Conservation (phyloP, 2,113 vertebrate species). For the Cnemophilus loriae region DNA sequence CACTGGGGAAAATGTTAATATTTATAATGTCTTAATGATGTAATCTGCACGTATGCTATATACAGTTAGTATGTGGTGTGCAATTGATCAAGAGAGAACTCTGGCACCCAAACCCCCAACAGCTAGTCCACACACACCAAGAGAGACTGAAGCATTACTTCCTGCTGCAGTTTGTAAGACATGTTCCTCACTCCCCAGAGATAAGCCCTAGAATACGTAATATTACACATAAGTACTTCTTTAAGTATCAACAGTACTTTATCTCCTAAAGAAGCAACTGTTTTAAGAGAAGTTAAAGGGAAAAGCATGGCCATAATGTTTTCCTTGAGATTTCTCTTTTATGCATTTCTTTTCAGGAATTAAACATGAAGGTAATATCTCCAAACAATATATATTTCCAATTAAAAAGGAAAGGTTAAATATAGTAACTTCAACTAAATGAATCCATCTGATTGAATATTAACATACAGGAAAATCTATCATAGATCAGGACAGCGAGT, state of each 20-base stretch:
- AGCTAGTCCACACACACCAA: not conserved
- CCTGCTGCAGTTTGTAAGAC: not conserved
- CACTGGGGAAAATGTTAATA: not conserved
- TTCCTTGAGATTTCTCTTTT: not conserved
- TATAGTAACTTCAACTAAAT: not conserved
- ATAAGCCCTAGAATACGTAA: not conserved
- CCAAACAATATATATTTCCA: not conserved
- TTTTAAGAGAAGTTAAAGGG: not conserved
- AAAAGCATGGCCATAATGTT: not conserved
- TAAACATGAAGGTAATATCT: not conserved
- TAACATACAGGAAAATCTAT: constrained; percentile 6
- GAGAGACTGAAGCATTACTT: not conserved
- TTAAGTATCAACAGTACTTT: not conserved
- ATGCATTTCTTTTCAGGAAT: not conserved
- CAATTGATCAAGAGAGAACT: not conserved
- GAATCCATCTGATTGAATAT: constrained; percentile 22
- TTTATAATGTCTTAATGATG: not conserved
- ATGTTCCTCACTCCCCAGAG: not conserved
- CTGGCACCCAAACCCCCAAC: not conserved
- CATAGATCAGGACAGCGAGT: constrained; percentile 3
- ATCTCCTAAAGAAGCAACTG: not conserved
- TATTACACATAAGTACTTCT: not conserved
- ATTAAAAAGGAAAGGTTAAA: not conserved
- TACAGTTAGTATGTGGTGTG: fast-evolving
- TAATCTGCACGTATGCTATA: not conserved